Evolutionary conservation across 64 coral and sea anemone species (phyloP).

Genomic region (Actinia equina): DNA sequence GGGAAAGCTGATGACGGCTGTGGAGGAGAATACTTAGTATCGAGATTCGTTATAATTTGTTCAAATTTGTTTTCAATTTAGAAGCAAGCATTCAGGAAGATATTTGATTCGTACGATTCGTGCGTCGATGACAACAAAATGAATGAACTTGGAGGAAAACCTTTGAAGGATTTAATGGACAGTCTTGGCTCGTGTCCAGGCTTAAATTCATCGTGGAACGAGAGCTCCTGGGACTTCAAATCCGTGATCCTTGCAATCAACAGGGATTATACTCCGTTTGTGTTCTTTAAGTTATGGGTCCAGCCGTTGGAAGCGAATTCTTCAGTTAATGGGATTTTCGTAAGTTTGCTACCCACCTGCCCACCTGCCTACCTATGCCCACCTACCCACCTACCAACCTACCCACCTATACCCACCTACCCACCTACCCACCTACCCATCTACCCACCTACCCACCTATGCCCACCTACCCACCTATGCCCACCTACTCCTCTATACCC

Average conservation of each 20-base stretch:
- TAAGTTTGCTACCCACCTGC: background rate
- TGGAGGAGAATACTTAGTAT: no score
- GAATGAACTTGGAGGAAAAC: slow-evolving; percentile 2
- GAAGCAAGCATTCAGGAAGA: slow-evolving; percentile 36
- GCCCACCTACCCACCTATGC: no score
- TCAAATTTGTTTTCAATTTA: background rate
- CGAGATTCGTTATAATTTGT: no score
- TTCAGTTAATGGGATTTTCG: background rate
- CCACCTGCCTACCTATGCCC: no score
- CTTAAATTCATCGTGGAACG: slow-evolving; percentile 30
- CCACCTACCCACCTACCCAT: no score
- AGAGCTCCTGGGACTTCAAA: slow-evolving; percentile 22
- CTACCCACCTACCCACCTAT: no score
- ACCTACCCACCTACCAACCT: no score
- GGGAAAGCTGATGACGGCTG: no score
- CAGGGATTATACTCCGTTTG: slow-evolving; percentile 12
- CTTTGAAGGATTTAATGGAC: slow-evolving; percentile 21
- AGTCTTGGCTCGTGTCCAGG: slow-evolving; percentile 37
- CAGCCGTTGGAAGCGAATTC: background rate
- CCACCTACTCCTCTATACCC: no score
- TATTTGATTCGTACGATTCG: slow-evolving; percentile 35
- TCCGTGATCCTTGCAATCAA: slow-evolving; percentile 3
- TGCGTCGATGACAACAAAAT: slow-evolving; percentile 30
- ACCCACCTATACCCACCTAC: no score
- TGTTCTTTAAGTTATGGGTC: slow-evolving; percentile 17